A percentile compares a stretch with the other conserved stretches of the same genome.
Evolutionary conservation across 1,140 invertebrate species (phyloP).

Genomic region (Potamilus streckersoni): DNA sequence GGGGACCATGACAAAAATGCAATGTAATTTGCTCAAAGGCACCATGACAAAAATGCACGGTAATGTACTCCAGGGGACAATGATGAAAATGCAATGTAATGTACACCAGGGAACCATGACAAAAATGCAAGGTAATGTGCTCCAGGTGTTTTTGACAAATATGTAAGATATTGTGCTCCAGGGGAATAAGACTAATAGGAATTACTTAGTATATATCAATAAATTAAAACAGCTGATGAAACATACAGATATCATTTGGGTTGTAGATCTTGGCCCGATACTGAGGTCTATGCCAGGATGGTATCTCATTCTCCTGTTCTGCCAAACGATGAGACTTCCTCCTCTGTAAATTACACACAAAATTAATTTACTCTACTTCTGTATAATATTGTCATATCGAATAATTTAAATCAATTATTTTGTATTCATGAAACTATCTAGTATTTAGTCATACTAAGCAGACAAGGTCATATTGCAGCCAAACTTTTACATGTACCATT

Average conservation of each 20-base stretch:
- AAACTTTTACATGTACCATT: no score
- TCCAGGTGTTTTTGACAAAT: no score
- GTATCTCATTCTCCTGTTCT: conserved; percentile 40
- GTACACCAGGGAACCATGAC: neutral
- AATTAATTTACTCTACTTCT: neutral
- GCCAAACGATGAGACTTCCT: conserved; percentile 55
- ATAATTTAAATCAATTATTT: no score
- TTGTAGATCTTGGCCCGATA: conserved; percentile 49
- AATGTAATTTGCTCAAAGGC: no score
- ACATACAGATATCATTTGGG: conserved; percentile 53
- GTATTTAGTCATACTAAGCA: no score
- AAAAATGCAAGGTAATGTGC: neutral
- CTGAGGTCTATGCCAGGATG: conserved; percentile 28
- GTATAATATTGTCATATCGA: no score
- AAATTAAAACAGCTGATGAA: neutral
- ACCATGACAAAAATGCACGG: no score
- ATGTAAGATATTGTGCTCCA: neutral
- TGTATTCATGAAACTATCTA: no score
- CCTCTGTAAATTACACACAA: conserved; percentile 23
- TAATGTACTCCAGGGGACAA: no score
- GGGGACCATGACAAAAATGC: no score
- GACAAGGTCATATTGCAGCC: no score
- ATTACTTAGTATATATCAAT: neutral
- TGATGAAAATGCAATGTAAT: neutral
- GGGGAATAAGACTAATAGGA: neutral